Base-by-base conservation (phyloP, 2,113 vertebrate genomes). In the Turnix velox region DNA sequence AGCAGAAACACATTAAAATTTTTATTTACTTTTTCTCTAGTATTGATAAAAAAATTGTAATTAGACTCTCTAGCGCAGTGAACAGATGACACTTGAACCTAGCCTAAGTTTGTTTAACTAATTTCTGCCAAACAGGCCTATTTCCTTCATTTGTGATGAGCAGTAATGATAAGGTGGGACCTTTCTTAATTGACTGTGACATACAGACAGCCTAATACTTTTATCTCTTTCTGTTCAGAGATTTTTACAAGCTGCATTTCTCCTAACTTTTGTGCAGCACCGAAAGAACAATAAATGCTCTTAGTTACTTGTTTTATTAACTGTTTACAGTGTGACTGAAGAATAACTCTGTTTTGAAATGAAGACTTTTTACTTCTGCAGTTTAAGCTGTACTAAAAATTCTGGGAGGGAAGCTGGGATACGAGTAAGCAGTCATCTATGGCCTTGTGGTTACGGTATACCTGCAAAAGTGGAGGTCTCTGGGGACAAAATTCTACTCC, bases 131-230 rank as follows among this genome's bases (percentile, higher is more conserved):
- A 63, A 78, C 4, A 3, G 51, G 14, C 14, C 68, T 14, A 68
- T 88, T 96, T 93, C 90, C 73, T 92, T 95, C 68, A 74, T 61
- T 94, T 93, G 63, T 81, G 83, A 96, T 96, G 45, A 95, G 28
- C 72, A 84, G 79, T 74, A 92, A 74, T 55, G 93, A 96, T 94
- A 93, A 96, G 93, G 92, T 67, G 33, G 55, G 71, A 86, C 48
- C 65, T 55, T 81, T 84, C 68, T 96, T 96, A 96, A 96, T 92
- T 94, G 82, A 86, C 65, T 90, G 55, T 94, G 88, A 86, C 93
- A 90, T 69, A 35, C 59, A 91, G 94, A 77, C 62, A 52, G 73
- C 66, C 78, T 91, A 91, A 92, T 93, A 95, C 67, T 95, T 93
- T 93, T 92, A 87, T 94, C 93, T 94, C 69, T 81, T 83, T 88